Conservation (phyloP, 64 coral and sea anemone species). For the Pachyseris speciosa region DNA sequence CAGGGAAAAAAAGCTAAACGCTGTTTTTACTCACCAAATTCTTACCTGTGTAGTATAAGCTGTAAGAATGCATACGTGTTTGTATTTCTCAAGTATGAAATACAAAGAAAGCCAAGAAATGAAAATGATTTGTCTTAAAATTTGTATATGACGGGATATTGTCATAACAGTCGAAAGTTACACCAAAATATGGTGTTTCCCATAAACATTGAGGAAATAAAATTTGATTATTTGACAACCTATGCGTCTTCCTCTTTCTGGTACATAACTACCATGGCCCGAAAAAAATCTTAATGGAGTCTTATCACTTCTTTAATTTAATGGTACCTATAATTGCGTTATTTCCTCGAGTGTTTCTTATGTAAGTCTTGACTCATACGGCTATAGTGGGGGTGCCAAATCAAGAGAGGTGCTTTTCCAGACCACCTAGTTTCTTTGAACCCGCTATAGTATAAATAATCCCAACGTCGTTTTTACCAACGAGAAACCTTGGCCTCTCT, state of each 20-base stretch:
- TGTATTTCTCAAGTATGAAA: neutral
- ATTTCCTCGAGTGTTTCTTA: neutral
- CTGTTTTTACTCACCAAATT: too few species aligned
- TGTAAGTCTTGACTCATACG: neutral
- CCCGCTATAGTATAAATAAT: conserved; percentile 16
- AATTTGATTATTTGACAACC: too few species aligned
- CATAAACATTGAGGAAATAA: too few species aligned
- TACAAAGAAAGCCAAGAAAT: neutral
- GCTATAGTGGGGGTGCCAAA: neutral
- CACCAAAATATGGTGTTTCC: neutral
- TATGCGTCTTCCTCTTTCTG: neutral
- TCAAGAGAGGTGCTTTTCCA: neutral
- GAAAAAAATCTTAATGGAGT: neutral
- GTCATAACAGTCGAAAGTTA: neutral
- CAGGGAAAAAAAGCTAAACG: too few species aligned
- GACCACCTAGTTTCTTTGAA: neutral
- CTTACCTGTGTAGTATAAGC: neutral
- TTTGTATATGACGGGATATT: neutral
- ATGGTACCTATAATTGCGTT: conserved; percentile 6
- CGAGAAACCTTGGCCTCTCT: neutral
- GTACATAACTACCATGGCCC: neutral
- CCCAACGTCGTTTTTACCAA: neutral
- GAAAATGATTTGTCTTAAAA: neutral
- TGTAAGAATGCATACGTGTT: neutral
- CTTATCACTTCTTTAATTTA: neutral